Conservation (phyloP, 2,888 invertebrate genomes). For the Carcina quercana region DNA sequence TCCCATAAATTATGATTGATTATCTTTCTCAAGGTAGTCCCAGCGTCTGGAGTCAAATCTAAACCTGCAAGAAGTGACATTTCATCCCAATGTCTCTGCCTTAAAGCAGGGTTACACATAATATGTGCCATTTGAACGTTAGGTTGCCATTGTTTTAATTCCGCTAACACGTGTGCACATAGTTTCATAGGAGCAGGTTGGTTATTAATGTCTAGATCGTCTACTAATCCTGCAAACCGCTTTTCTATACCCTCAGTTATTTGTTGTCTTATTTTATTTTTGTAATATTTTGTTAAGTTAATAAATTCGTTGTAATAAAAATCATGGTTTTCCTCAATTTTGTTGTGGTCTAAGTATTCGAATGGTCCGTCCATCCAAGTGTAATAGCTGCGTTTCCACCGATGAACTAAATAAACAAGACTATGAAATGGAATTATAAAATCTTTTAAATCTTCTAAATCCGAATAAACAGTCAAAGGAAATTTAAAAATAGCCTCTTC, state of each 20-base stretch:
- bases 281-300: conserved; percentile 85
- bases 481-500: conserved; percentile 92
- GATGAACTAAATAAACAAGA: conserved; percentile 76
- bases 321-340: conserved; percentile 87
- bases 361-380: conserved; percentile 97
- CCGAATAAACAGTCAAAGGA: conserved; percentile 83
- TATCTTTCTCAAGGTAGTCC: conserved; percentile 87
- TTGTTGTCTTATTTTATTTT: conserved; percentile 84
- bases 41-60: conserved; percentile 89
- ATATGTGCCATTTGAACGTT: conserved; percentile 89
- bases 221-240: conserved; percentile 77
- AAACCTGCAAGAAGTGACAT: conserved; percentile 88
- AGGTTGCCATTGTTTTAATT: conserved; percentile 82
- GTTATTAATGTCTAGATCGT: conserved; percentile 85
- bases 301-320: conserved; percentile 86
- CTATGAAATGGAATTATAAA: conserved; percentile 81
- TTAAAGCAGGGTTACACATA: conserved; percentile 90
- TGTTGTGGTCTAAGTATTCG: conserved; percentile 84
- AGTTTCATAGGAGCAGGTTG: conserved; percentile 89
- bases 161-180: conserved; percentile 75
- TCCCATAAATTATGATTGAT: conserved; percentile 81
- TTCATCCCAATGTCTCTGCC: conserved; percentile 89
- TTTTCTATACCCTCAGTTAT: conserved; percentile 78
- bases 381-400: conserved; percentile 87
- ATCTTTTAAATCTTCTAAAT: conserved; percentile 84